Evolutionary conservation across 2,888 invertebrate species (phyloP), one percentile per base, ranked within the genome.

Genomic region (Phrixothrix hirtus): DNA sequence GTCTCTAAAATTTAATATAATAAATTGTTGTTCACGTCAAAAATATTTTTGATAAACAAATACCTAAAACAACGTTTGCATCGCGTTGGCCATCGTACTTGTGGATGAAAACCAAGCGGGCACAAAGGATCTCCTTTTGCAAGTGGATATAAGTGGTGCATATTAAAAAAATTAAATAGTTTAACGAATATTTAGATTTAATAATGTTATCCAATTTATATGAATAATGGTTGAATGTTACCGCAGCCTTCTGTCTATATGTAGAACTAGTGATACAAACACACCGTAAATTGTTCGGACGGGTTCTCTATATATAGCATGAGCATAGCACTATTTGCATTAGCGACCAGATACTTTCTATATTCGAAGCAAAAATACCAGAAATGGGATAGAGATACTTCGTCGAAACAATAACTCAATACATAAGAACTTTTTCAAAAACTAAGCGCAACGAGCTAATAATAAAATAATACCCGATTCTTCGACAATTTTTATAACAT

Each of bases 101-200:
- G 94, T 53, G 95, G 94, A 79, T 94, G 92, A 77, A 95, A 95
- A 34, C 95, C 95, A 73, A 94, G 79, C 57, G 93, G 94, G 75
- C 94, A 94, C 65, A 94, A 77, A 58, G 92, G 89, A 77, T 94
- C 94, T 67, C 88, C 88, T 77, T 91, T 92, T 72, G 87, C 87
- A 72, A 88, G 77, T 30, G 88, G 86, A 74, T 87, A 88, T 72
- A 87, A 75, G 75, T 87, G 87, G 77, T 87, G 87, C 87, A 88
- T 88, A 59, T 65, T 72, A 16, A 7, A 26, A 26, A n/a, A 9
- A 9, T 37, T n/a, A n/a, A n/a, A n/a, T n/a, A n/a, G n/a, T n/a
- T n/a, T n/a, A n/a, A n/a, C 7, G 21, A 21, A 21, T 21, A 5
- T 21, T 21, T 21, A 21, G 21, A 21, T 5, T 5, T 5, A 21